Percentiles rank a stretch among this genome's conserved stretches.
phyloP scores from a whole-genome alignment of 2,113 vertebrate species.

The Dasypus novemcinctus region DNA sequence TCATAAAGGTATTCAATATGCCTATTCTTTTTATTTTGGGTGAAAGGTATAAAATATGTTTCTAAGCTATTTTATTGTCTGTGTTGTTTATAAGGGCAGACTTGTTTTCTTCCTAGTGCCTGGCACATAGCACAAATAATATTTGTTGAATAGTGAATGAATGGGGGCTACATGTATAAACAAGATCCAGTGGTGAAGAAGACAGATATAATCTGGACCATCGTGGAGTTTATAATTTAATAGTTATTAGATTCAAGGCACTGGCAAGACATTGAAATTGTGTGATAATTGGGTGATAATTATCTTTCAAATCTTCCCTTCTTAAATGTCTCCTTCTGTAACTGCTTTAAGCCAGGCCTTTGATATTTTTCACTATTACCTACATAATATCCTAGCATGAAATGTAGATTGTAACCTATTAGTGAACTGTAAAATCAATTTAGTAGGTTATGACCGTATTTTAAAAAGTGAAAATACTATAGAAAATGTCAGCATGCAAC shows the following conservation, averaged over 20 bases:
- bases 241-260: background rate
- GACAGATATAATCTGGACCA: background rate
- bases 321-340: background rate
- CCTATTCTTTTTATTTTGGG: background rate
- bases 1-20: background rate
- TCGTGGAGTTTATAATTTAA: background rate
- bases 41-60: conserved; percentile 4
- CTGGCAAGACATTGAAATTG: background rate
- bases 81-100: background rate
- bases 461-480: background rate
- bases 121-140: background rate
- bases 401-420: background rate
- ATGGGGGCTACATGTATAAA: background rate
- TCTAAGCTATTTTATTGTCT: background rate
- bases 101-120: background rate
- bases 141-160: background rate
- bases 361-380: background rate
- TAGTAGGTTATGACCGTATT: background rate
- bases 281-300: too few species aligned
- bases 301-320: background rate
- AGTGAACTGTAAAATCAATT: background rate
- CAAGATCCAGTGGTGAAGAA: background rate
- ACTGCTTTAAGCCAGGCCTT: background rate
- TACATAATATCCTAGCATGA: background rate
- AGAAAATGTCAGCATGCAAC: background rate